Evolutionary conservation across 2,888 invertebrate genomes (phyloP).

Genomic region (Eristalinus aeneus): DNA sequence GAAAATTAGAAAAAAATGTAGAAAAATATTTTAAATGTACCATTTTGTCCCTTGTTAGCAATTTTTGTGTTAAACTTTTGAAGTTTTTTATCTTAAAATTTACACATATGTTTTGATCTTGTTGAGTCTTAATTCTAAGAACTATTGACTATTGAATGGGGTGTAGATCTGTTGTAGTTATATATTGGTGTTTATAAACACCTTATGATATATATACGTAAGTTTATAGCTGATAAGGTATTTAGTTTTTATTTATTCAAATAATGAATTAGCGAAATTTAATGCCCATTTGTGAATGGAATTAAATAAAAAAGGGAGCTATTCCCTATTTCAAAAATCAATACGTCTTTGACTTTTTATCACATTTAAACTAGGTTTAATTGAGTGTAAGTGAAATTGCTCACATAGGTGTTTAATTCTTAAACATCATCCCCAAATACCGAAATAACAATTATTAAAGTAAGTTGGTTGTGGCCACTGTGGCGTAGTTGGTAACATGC

Average conservation of each 20-base stretch:
- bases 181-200: conserved; percentile 64
- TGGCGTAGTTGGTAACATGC: no score
- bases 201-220: conserved; percentile 64
- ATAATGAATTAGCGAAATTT: not conserved
- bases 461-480: no score
- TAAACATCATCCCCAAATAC: no score
- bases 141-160: conserved; percentile 34
- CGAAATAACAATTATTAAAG: no score
- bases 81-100: conserved; percentile 9
- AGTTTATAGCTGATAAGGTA: conserved; percentile 50
- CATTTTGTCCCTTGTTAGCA: conserved; percentile 43
- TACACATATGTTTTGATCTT: conserved; percentile 34
- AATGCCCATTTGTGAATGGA: not conserved
- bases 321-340: conserved; percentile 49
- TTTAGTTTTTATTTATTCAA: conserved; percentile 38
- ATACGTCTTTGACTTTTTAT: no score
- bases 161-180: conserved; percentile 59
- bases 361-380: no score
- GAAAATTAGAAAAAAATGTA: conserved; percentile 42
- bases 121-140: conserved; percentile 45
- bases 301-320: conserved; percentile 41
- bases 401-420: no score
- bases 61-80: conserved; percentile 16
- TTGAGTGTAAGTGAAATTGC: no score
- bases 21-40: conserved; percentile 56